These are phyloP conservation scores for Venturia canescens DNA, from an alignment of 1,140 invertebrate species.

Conservation along the genomic window DNA sequence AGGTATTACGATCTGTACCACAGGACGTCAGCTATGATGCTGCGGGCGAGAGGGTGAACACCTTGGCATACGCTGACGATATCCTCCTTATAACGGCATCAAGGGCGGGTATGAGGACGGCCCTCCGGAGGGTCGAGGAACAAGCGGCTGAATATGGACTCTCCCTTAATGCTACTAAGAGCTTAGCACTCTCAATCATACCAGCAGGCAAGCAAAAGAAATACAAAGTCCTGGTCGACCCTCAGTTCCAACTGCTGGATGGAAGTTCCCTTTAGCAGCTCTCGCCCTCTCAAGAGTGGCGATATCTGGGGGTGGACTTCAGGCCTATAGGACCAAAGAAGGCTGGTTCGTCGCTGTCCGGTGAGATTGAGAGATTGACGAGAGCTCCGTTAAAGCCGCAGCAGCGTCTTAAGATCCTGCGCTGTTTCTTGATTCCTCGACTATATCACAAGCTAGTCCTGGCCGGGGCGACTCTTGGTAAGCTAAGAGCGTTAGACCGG, in stretches of 20 bases:
- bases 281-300: too few species aligned
- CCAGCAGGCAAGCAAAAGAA: background rate
- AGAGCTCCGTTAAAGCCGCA: slow-evolving; percentile 62
- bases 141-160: background rate
- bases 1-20: background rate
- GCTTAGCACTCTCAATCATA: background rate
- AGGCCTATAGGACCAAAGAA: background rate
- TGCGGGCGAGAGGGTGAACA: background rate
- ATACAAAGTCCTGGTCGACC: background rate
- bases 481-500: slow-evolving; percentile 31
- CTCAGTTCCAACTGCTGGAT: too few species aligned
- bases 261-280: background rate
- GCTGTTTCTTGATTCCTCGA: slow-evolving; percentile 43
- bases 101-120: background rate
- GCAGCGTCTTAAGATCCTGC: slow-evolving; percentile 58
- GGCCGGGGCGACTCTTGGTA: slow-evolving; percentile 6
- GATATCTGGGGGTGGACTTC: background rate
- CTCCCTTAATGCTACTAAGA: background rate
- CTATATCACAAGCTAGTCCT: slow-evolving; percentile 49
- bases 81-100: background rate
- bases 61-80: slow-evolving; percentile 12
- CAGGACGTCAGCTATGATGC: background rate
- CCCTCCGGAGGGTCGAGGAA: background rate
- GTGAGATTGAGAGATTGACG: too few species aligned
- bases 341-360: too few species aligned